A percentile compares a stretch with the other conserved stretches of the same genome.
These are phyloP conservation scores for Patella ulyssiponensis DNA, from an alignment of 2,888 invertebrate species.

Conservation along the genomic window DNA sequence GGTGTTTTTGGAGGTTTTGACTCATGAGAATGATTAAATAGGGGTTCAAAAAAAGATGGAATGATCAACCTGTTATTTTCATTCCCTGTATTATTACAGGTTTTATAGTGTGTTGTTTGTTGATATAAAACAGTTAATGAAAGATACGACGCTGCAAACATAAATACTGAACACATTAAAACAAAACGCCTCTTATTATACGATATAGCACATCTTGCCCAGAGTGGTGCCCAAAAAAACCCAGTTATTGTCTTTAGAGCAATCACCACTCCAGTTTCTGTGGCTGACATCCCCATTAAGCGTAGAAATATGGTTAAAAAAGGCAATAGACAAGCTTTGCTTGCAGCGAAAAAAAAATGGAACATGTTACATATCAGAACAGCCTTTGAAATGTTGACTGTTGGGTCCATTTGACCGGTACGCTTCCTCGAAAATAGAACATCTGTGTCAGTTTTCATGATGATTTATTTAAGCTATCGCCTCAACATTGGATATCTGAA, in stretches of 20 bases:
- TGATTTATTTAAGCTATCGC: not conserved
- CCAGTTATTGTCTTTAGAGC: slow-evolving; percentile 60
- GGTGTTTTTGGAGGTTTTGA: not conserved
- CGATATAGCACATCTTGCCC: slow-evolving; percentile 62
- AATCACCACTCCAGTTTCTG: slow-evolving; percentile 61
- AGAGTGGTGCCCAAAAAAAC: slow-evolving; percentile 62
- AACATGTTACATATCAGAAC: slow-evolving; percentile 61
- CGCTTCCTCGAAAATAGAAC: not conserved
- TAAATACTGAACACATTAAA: slow-evolving; percentile 61
- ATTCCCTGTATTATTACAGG: not conserved
- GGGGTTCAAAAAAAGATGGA: slow-evolving; percentile 1
- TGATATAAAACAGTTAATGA: slow-evolving; percentile 55
- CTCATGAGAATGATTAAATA: not conserved
- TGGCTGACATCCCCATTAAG: slow-evolving; percentile 60
- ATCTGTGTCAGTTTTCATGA: slow-evolving; percentile 5
- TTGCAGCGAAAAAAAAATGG: slow-evolving; percentile 59
- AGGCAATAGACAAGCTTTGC: slow-evolving; percentile 64
- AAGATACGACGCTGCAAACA: slow-evolving; percentile 60
- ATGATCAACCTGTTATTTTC: not conserved
- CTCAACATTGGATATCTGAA: no score
- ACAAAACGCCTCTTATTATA: slow-evolving; percentile 59
- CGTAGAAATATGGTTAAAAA: slow-evolving; percentile 66
- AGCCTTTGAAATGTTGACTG: slow-evolving; percentile 58
- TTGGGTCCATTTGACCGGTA: not conserved
- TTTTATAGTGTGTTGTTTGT: slow-evolving; percentile 17